Evolutionary conservation across 2,797 vertebrate species (phyloP), one percentile per base, ranked within the genome.

Genomic region (Urophycis tenuis): DNA sequence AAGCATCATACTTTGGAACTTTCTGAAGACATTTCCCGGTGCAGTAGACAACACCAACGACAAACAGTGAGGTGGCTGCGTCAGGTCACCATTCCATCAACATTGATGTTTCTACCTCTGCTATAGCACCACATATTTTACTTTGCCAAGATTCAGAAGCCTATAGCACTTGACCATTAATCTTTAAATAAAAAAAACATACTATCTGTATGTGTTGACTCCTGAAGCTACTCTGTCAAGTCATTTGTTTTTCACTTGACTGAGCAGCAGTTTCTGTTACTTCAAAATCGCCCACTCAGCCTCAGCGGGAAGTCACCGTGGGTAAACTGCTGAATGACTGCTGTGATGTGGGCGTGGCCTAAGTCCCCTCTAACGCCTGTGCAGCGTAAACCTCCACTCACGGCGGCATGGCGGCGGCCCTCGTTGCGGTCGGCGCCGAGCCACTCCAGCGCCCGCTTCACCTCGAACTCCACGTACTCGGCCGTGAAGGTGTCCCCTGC

Each of bases 401-500:
- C 97, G 75, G 97, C 95, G 22, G 98, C 98, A 1, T 99, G 97
- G 35, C 98, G 95, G 71, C 97, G 93, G 72, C 98, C 97, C 90
- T 99, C 98, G 31, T 98, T 98, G 73, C 97, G 91, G 91, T 99
- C 98, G 2, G 97, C 96, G 82, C 97, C 97, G 81, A 99, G 90
- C 97, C 98, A 99, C 79, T 99, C 98, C 90, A 99, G 91, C 34
- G 98, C 98, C 87, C 97, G 93, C 87, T 99, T 99, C 89, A 99
- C 97, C 82, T 99, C 97, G 85, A 99, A 99, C 90, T 99, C 97
- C 87, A 99, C 97, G 22, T 99, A 99, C 79, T 99, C 98, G 0
- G 98, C 97, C 0, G 98, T 99, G 80, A 98, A 99, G 74, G 96
- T 99, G 89, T 98, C 98, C 22, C 98, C 98, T 0, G 97, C 97